Evolutionary conservation across 1,140 invertebrate species (phyloP).

Genomic region (Drosophila tani): DNA sequence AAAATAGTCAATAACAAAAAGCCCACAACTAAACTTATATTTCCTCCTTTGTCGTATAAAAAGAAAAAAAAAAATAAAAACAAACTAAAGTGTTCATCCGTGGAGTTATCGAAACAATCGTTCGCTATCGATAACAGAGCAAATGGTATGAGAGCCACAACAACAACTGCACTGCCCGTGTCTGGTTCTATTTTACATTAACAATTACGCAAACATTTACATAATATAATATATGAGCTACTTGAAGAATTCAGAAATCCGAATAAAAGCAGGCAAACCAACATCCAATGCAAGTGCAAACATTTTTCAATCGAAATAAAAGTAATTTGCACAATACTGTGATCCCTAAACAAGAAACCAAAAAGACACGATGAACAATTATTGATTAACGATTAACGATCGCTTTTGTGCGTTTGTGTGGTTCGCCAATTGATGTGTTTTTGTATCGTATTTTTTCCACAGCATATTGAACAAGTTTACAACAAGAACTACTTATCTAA

Average conservation of each 20-base stretch:
- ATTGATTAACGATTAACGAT: conserved; percentile 15
- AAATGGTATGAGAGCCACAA: conserved; percentile 6
- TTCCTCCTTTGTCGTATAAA: conserved; percentile 41
- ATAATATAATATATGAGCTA: conserved; percentile 12
- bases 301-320: conserved; percentile 36
- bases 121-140: conserved; percentile 24
- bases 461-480: conserved; percentile 52
- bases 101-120: conserved; percentile 36
- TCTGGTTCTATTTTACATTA: conserved; percentile 62
- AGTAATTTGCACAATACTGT: conserved; percentile 75
- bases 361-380: conserved; percentile 22
- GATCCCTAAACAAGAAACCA: conserved; percentile 61
- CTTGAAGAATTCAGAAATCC: conserved; percentile 12
- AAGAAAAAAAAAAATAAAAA: conserved; percentile 17
- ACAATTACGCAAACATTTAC: conserved; percentile 25
- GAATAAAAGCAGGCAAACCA: conserved; percentile 7
- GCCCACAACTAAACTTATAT: conserved; percentile 33
- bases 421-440: conserved; percentile 56
- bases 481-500: conserved; percentile 60
- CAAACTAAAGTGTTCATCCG: conserved; percentile 45
- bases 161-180: conserved; percentile 67
- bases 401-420: conserved; percentile 25
- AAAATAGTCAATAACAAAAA: conserved; percentile 62
- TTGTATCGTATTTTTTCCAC: conserved; percentile 52
- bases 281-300: conserved; percentile 20